phyloP scores from a whole-genome alignment of 2,113 vertebrate genomes.

The Vireo altiloquus region DNA sequence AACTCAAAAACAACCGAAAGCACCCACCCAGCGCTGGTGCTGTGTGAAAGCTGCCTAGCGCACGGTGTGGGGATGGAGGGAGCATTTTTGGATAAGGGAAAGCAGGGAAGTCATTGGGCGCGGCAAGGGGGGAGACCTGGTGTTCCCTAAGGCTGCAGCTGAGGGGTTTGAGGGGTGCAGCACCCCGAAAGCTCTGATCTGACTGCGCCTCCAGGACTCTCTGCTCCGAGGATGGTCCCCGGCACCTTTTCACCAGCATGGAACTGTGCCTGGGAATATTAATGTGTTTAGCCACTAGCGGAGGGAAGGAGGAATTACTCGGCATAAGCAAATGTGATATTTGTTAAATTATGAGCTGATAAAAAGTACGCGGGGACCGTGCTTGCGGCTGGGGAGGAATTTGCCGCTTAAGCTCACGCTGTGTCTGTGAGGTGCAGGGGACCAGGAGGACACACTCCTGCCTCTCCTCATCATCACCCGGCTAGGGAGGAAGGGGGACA shows the following conservation, averaged over 20 bases:
- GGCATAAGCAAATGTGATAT: constrained; percentile 36
- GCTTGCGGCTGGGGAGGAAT: neutral
- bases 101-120: neutral
- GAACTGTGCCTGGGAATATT: constrained; percentile 37
- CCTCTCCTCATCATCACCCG: neutral
- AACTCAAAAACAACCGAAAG: neutral
- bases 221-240: neutral
- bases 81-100: neutral
- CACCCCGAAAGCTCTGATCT: accelerated
- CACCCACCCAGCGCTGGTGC: neutral
- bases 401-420: neutral
- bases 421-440: neutral
- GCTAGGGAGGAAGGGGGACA: accelerated
- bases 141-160: neutral
- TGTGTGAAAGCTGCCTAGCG: neutral
- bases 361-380: neutral
- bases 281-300: constrained; percentile 18
- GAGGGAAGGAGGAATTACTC: constrained; percentile 36
- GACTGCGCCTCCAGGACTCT: neutral
- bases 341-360: constrained; percentile 50
- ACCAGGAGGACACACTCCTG: neutral
- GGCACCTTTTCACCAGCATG: neutral
- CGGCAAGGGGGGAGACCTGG: neutral
- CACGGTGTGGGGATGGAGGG: neutral
- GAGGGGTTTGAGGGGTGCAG: neutral